phyloP scores from a whole-genome alignment of 1,140 invertebrate species.

The Telenomus remus region DNA sequence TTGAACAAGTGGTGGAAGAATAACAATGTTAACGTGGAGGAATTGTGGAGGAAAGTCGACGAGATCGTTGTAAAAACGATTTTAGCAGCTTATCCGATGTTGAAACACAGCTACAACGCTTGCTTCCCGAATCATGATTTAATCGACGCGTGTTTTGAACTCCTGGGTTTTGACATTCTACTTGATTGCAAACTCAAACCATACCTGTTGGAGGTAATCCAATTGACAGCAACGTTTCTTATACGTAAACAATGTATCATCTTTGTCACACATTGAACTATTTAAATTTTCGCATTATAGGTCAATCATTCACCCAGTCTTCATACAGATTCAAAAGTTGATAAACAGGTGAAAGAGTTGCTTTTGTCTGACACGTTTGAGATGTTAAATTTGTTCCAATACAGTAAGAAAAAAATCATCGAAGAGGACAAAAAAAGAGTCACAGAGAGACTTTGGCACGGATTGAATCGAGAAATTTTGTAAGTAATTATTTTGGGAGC shows the following conservation, averaged over 20 bases:
- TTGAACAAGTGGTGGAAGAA: slow-evolving; percentile 84
- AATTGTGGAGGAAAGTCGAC: slow-evolving; percentile 88
- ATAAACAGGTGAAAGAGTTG: slow-evolving; percentile 88
- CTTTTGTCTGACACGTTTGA: slow-evolving; percentile 88
- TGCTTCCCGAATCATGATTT: slow-evolving; percentile 90
- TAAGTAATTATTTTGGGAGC: slow-evolving; percentile 33
- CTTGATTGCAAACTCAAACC: slow-evolving; percentile 90
- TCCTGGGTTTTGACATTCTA: slow-evolving; percentile 91
- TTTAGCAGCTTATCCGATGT: slow-evolving; percentile 87
- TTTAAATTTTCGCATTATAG: too few relatives aligned
- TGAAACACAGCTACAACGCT: slow-evolving; percentile 91
- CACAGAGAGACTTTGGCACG: slow-evolving; percentile 80
- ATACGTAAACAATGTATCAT: too few relatives aligned
- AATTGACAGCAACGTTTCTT: too few relatives aligned
- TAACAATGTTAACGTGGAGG: slow-evolving; percentile 83
- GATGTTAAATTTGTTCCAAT: slow-evolving; percentile 87
- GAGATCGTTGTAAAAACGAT: slow-evolving; percentile 94
- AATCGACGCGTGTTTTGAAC: slow-evolving; percentile 91
- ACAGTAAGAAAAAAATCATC: slow-evolving; percentile 84
- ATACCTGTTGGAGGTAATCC: slow-evolving; percentile 85
- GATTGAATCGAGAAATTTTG: slow-evolving; percentile 70
- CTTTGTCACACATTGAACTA: too few relatives aligned
- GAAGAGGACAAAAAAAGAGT: slow-evolving; percentile 83
- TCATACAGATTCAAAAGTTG: slow-evolving; percentile 88
- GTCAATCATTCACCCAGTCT: slow-evolving; percentile 95